Conservation (phyloP, 1,140 invertebrate species). For the Branchinecta lynchi region DNA sequence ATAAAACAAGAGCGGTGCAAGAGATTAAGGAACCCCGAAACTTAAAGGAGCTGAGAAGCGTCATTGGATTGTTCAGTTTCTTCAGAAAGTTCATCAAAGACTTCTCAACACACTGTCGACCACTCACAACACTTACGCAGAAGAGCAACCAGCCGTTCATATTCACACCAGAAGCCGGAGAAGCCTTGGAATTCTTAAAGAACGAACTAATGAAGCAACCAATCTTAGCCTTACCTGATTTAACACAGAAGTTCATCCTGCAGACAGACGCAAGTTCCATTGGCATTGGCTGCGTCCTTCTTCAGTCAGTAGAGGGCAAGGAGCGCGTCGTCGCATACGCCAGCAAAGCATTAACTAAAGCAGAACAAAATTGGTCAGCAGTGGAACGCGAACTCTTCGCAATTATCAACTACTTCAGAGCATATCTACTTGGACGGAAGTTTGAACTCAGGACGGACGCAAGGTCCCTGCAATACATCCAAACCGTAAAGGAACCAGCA, state of each 20-base stretch:
- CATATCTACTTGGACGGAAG: too few relatives aligned
- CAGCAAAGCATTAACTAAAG: not conserved
- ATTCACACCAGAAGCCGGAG: not conserved
- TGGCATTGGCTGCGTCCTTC: too few relatives aligned
- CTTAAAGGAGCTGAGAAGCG: not conserved
- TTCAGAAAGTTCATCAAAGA: not conserved
- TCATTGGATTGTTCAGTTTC: not conserved
- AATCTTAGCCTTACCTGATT: not conserved
- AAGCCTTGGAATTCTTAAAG: not conserved
- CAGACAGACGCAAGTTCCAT: too few relatives aligned
- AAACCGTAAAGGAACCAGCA: too few relatives aligned
- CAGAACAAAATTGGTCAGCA: not conserved
- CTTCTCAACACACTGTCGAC: not conserved
- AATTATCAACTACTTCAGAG: not conserved
- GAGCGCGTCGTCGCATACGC: not conserved
- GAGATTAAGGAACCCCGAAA: not conserved
- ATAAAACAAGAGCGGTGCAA: not conserved
- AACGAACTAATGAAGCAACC: not conserved
- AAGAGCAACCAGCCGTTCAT: not conserved
- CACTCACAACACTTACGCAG: not conserved
- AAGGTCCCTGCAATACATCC: too few relatives aligned
- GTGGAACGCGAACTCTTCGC: not conserved
- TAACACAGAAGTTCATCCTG: too few relatives aligned
- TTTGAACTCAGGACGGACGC: too few relatives aligned
- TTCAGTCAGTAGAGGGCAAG: not conserved